These are phyloP conservation scores for Drosophila aff. DNA, from an alignment of 1,140 invertebrate genomes.

Conservation along the genomic window DNA sequence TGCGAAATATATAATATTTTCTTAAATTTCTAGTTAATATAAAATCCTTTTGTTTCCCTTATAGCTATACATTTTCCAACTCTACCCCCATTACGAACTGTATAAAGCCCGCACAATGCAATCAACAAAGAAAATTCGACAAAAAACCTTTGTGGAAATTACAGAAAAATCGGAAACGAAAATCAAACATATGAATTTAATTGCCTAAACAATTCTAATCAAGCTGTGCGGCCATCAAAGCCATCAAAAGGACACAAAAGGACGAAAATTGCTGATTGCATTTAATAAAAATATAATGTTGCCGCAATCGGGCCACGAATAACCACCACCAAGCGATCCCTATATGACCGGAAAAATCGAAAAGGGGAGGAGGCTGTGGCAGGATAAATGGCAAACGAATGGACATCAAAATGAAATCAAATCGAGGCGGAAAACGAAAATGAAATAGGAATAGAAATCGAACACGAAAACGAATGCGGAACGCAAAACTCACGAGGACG, in stretches of 20 bases:
- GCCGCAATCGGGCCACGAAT: constrained; percentile 33
- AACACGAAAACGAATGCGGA: constrained; percentile 53
- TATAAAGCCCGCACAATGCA: constrained; percentile 26
- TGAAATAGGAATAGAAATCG: constrained; percentile 4
- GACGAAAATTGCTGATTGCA: constrained; percentile 61
- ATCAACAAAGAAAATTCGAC: not conserved
- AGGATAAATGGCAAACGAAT: constrained; percentile 47
- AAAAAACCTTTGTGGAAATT: constrained; percentile 30
- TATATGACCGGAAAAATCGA: constrained; percentile 9
- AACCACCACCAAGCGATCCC: constrained; percentile 24
- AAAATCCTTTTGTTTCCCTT: not conserved
- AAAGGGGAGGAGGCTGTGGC: constrained; percentile 10
- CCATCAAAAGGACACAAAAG: constrained; percentile 54
- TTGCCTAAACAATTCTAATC: constrained; percentile 75
- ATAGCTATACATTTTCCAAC: not conserved
- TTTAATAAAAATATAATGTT: constrained; percentile 55
- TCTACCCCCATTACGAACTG: constrained; percentile 13
- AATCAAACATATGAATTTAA: constrained; percentile 75
- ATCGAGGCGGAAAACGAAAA: constrained; percentile 41
- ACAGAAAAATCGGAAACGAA: constrained; percentile 57
- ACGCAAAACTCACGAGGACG: constrained; percentile 50
- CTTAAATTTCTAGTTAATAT: not conserved
- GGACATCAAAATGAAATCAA: constrained; percentile 54
- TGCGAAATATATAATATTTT: no score
- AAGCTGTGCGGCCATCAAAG: constrained; percentile 46